These are phyloP conservation scores for Pantala flavescens DNA, from an alignment of 1,140 invertebrate genomes.

Conservation along the genomic window DNA sequence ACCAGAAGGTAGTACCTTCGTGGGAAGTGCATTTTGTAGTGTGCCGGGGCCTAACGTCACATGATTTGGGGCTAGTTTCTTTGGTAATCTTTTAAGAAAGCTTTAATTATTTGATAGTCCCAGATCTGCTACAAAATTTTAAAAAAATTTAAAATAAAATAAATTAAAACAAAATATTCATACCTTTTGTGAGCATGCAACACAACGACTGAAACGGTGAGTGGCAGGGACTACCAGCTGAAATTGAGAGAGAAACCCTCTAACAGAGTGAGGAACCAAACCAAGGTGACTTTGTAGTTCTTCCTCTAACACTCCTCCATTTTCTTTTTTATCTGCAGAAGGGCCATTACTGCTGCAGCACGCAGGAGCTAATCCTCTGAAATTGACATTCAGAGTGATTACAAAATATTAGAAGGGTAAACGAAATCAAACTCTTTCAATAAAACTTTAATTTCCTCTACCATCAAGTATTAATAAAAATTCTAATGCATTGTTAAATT, in stretches of 20 bases:
- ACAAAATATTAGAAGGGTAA: too few species aligned
- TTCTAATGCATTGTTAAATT: too few species aligned
- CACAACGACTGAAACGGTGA: slow-evolving; percentile 76
- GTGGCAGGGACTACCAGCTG: slow-evolving; percentile 72
- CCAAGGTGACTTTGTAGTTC: slow-evolving; percentile 55
- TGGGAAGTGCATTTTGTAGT: too few species aligned
- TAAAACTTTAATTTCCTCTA: too few species aligned
- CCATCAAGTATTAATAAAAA: too few species aligned
- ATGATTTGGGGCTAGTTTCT: too few species aligned
- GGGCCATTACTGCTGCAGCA: slow-evolving; percentile 36
- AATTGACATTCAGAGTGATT: slow-evolving; percentile 33
- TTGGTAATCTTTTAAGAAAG: too few species aligned
- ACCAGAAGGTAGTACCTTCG: too few species aligned
- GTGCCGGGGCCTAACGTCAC: too few species aligned
- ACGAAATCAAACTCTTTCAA: too few species aligned
- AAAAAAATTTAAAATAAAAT: neutral
- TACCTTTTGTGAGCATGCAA: slow-evolving; percentile 70
- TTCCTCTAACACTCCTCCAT: neutral
- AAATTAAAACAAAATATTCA: slow-evolving; percentile 6
- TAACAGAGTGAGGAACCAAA: slow-evolving; percentile 83
- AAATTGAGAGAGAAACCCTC: slow-evolving; percentile 77
- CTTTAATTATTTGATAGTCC: too few species aligned
- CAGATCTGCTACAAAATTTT: too few species aligned
- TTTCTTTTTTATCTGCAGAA: slow-evolving; percentile 28
- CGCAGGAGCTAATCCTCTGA: slow-evolving; percentile 49